These are phyloP conservation scores for Drosophila watanabei DNA, from an alignment of 1,140 invertebrate genomes.

Conservation along the genomic window DNA sequence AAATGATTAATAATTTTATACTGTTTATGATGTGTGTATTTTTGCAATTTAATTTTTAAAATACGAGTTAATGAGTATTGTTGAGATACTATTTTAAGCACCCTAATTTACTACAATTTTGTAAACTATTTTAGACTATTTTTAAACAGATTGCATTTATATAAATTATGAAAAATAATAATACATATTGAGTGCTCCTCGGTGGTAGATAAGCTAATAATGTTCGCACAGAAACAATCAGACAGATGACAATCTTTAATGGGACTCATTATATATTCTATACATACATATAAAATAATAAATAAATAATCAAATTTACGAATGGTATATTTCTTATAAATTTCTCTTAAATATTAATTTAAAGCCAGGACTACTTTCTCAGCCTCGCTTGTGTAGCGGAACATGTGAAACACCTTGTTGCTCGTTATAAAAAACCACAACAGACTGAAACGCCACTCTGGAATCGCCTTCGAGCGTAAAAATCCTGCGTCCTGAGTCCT, in stretches of 20 bases:
- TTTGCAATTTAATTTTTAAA: no score
- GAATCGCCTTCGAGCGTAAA: conserved; percentile 22
- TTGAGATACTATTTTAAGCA: neutral
- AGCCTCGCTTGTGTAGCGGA: neutral
- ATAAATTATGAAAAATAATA: neutral
- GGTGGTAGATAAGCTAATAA: neutral
- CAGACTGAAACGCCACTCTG: conserved; percentile 23
- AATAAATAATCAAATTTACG: no score
- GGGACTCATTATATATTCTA: neutral
- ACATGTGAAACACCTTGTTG: conserved; percentile 66
- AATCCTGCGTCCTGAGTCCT: conserved; percentile 11
- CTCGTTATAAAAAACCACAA: conserved; percentile 44
- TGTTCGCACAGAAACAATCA: neutral
- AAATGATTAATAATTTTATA: accelerated
- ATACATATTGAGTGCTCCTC: neutral
- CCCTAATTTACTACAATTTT: neutral
- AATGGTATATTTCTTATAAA: neutral
- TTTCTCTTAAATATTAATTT: neutral
- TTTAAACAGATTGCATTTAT: neutral
- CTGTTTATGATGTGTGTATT: neutral
- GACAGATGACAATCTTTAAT: neutral
- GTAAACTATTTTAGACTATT: neutral
- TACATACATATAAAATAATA: neutral
- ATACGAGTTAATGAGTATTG: no score
- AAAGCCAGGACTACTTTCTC: neutral